phyloP scores from a whole-genome alignment of 2,888 invertebrate genomes.

The Athrips mouffetella region DNA sequence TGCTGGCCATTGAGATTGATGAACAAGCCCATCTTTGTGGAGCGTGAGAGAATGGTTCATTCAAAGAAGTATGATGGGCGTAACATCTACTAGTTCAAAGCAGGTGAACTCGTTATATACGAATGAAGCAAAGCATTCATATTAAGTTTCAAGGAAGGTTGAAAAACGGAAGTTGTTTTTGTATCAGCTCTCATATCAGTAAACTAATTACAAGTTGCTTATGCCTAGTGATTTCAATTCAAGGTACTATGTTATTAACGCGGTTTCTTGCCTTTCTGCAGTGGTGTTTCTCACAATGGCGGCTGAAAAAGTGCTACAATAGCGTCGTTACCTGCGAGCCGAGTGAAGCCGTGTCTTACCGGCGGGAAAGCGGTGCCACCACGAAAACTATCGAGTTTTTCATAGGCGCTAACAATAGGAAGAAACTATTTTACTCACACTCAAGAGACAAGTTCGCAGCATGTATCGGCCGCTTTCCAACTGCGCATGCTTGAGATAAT shows the following conservation, averaged over 20 bases:
- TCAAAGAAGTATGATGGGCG: constrained; percentile 3
- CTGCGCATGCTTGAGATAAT: constrained; percentile 54
- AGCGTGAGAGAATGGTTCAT: constrained; percentile 4
- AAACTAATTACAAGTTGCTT: constrained; percentile 5
- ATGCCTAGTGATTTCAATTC: constrained; percentile 8
- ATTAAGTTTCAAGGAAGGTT: background rate
- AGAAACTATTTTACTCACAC: constrained; percentile 66
- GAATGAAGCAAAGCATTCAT: background rate
- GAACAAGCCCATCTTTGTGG: constrained; percentile 3
- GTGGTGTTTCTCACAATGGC: constrained; percentile 20
- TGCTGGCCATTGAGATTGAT: constrained; percentile 1
- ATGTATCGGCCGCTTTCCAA: constrained; percentile 64
- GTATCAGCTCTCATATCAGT: constrained; percentile 12
- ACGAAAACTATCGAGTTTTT: constrained; percentile 51
- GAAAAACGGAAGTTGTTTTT: constrained; percentile 3
- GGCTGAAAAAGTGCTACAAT: constrained; percentile 10
- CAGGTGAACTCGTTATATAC: constrained; percentile 4
- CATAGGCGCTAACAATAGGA: constrained; percentile 64
- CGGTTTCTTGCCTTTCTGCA: constrained; percentile 6
- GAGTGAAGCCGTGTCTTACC: constrained; percentile 28
- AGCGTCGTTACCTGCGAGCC: constrained; percentile 11
- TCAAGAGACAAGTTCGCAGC: constrained; percentile 48
- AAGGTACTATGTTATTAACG: constrained; percentile 5
- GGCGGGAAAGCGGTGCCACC: constrained; percentile 54
- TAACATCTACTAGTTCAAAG: constrained; percentile 3